Base-by-base conservation (phyloP, 1,140 invertebrate genomes). In the Heliconius melpomene region DNA sequence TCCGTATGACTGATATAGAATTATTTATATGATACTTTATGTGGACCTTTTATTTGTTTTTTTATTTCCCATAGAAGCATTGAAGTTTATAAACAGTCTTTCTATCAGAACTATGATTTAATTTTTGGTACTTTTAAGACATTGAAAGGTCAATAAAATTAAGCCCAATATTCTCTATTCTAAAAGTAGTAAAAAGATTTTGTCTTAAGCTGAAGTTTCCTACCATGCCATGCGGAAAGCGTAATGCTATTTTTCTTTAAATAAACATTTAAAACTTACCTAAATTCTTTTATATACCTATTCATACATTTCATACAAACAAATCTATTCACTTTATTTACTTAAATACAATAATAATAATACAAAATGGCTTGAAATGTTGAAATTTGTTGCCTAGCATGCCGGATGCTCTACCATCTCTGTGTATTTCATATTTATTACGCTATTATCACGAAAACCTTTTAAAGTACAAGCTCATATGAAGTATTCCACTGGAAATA, bases 371-470 rank as follows among this genome's bases (percentile, higher is more conserved):
- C 72, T 60, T 79, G 74, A 72, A 75, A 79, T 46, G 36, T 73
- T 57, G 46, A 78, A 72, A 82, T 84, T 84, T 75, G 75, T 79
- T 82, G 78, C 72, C 77, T 84, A 66, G 80, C 83, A 84, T 82
- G 83, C 78, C 80, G 83, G 80, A 82, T 80, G 78, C 72, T 79
- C 78, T 80, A 84, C 79, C 82, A 84, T 84, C 81, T 84, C 77
- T 79, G 80, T 79, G 82, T 66, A 77, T 54, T 74, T 84, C 73
- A 84, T 84, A 84, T 84, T 84, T 84, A 84, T 82, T 82, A 82
- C 66, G 80, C 82, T 70, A 82, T 84, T 84, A 84, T 84, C 80
- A 84, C 82, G 82, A 75, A 83, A 79, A 80, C 78, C 77, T 84
- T 84, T 82, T 79, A 84, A 84, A 82, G 82, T 84, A 84, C 80